phyloP scores from a whole-genome alignment of 2,888 invertebrate species.

The Eurytoma adleriae region DNA sequence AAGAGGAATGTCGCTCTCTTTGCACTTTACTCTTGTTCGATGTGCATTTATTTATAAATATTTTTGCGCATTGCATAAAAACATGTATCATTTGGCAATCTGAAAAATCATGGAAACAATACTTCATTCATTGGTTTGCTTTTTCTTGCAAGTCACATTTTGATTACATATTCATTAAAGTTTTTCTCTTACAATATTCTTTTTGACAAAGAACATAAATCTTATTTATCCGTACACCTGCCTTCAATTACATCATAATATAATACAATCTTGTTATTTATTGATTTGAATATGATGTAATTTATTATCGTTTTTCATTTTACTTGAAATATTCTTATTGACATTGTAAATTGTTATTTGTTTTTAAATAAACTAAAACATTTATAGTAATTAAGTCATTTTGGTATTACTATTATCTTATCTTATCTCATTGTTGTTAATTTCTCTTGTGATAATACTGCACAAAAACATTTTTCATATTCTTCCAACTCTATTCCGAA shows the following conservation, averaged over 20 bases:
- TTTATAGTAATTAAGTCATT: constrained; percentile 10
- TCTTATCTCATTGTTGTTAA: constrained; percentile 33
- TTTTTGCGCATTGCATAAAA: neutral
- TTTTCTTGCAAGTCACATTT: constrained; percentile 18
- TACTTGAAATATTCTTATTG: neutral
- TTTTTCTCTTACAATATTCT: no score
- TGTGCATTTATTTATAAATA: constrained; percentile 17
- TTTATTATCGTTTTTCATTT: constrained; percentile 14
- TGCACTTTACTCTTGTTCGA: constrained; percentile 12
- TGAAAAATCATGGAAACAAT: neutral
- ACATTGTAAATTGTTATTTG: constrained; percentile 2
- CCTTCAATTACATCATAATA: constrained; percentile 7
- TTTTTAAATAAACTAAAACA: constrained; percentile 18
- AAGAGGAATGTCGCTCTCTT: constrained; percentile 21
- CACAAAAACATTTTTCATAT: no score
- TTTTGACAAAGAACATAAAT: no score
- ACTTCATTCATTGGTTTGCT: neutral
- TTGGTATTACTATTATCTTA: constrained; percentile 19
- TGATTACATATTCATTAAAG: constrained; percentile 24
- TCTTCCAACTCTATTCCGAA: no score
- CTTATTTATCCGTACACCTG: constrained; percentile 17
- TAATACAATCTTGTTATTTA: constrained; percentile 1
- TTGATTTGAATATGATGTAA: neutral
- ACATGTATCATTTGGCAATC: neutral
- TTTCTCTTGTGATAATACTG: no score